Base-by-base conservation (phyloP, 2,113 vertebrate species). In the Rynchops niger region DNA sequence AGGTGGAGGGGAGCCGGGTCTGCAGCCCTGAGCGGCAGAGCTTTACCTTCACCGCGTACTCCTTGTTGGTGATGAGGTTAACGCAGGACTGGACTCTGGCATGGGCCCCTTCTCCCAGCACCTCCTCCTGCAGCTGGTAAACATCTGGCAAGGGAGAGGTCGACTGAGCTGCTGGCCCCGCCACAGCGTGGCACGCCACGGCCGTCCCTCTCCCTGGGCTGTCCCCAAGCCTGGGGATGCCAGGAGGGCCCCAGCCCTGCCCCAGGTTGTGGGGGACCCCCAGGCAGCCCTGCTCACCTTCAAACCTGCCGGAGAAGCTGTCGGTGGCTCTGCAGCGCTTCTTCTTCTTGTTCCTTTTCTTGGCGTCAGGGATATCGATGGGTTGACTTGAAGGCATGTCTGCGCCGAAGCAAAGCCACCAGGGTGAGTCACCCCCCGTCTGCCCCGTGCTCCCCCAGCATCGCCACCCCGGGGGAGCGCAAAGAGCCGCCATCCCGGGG, bases 311-410 rank as follows among this genome's bases (percentile, higher is more conserved):
- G 0, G 99, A 99, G 98, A 99, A 99, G 97, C 99, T 99, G 97
- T 99, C 99, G 0, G 99, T 99, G 82, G 99, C 99, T 61, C 99
- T 96, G 98, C 99, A 99, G 72, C 99, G 98, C 97, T 99, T 99
- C 97, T 99, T 99, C 98, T 99, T 99, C 98, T 99, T 99, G 98
- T 99, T 98, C 91, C 99, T 98, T 97, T 99, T 99, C 97, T 99
- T 99, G 95, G 99, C 99, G 1, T 99, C 99, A 0, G 99, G 99
- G 98, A 99, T 99, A 93, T 99, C 99, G 5, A 99, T 99, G 95
- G 99, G 99, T 87, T 99, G 98, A 88, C 99, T 99, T 11, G 98
- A 98, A 86, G 99, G 99, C 98, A 99, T 99, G 91, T 99, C 99
- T 99, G 93, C 22, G 21, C 45, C 71, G 1, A 22, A 30, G 84